Base-by-base conservation (phyloP, 2,113 vertebrate genomes). In the Platysternon megacephalum region DNA sequence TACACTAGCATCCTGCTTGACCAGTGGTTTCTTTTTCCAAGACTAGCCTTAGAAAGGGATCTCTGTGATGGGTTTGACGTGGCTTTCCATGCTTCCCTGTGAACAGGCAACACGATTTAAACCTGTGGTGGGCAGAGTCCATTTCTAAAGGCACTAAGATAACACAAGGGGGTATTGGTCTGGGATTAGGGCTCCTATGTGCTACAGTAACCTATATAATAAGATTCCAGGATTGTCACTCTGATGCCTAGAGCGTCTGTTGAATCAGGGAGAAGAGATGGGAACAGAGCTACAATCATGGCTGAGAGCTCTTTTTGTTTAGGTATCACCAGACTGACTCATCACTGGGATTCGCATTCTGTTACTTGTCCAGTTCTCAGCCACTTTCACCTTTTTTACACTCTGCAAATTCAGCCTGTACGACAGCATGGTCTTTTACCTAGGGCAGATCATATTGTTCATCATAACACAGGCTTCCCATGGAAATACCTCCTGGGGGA, bases 1-100 rank as follows among this genome's bases (percentile, higher is more conserved):
- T 9, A 32, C 2, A 0, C 52, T 68, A 48, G 52, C 49, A 44
- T 0, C 21, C n/a, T 48, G 6, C 0, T 2, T 49, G n/a, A 39
- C 39, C 53, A 35, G 39, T 53, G 56, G 81, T 2, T 85, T 39
- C 10, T 44, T 46, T 87, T 87, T 72, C 51, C 32, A n/a, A 39
- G 74, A 7, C 4, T 52, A 76, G 53, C 49, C 79, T 39, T 61
- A 76, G 76, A 52, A 85, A 24, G 55, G 74, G 74, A 68, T 44
- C 42, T 58, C 22, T 39, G 35, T 2, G 1, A 8, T 21, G 12
- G 16, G 26, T 12, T 32, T 26, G 51, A 61, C 1, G 1, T 5
- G 13, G 4, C 39, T 92, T 55, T 78, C 44, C 56, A 49, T 58
- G 32, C 48, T 94, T 44, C 56, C 22, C 84, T 28, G 46, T 85